Conservation (phyloP, 2,797 vertebrate genomes). For the Cephalopachus bancanus region DNA sequence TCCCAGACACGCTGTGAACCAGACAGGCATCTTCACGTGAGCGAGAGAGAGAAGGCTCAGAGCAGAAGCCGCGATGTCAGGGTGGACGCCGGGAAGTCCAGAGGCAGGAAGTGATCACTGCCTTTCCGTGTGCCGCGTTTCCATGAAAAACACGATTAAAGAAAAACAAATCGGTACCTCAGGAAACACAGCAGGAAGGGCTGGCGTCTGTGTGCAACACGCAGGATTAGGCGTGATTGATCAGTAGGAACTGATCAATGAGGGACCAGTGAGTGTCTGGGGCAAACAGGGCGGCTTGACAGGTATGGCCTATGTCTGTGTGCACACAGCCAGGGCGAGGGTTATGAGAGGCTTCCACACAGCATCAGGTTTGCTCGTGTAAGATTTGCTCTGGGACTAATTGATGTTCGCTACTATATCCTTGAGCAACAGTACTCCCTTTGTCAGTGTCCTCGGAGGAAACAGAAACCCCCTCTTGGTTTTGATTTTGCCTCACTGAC, state of each 20-base stretch:
- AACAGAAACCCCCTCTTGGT: constrained; percentile 24
- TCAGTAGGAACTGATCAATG: constrained; percentile 26
- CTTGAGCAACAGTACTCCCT: constrained; percentile 17
- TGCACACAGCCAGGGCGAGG: not conserved
- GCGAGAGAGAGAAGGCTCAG: not conserved
- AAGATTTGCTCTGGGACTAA: constrained; percentile 32
- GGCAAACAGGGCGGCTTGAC: constrained; percentile 56
- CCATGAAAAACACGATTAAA: constrained; percentile 53
- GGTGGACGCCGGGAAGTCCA: not conserved
- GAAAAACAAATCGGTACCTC: constrained; percentile 27
- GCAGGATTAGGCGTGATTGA: constrained; percentile 51
- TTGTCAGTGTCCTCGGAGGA: constrained; percentile 39
- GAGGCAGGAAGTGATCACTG: constrained; percentile 27
- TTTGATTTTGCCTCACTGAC: constrained; percentile 1
- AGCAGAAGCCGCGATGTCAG: not conserved
- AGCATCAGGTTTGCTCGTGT: not conserved
- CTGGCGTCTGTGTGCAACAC: too few species aligned
- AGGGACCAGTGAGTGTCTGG: constrained; percentile 59
- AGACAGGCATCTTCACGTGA: not conserved
- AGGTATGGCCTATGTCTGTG: not conserved
- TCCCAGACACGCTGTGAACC: not conserved
- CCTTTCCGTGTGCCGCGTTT: not conserved
- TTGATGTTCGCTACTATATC: not conserved
- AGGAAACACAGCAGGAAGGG: not conserved
- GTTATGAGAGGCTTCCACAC: not conserved